These are phyloP conservation scores for Hyperoplus lanceolatus DNA, from an alignment of 2,797 vertebrate genomes.

Conservation along the genomic window DNA sequence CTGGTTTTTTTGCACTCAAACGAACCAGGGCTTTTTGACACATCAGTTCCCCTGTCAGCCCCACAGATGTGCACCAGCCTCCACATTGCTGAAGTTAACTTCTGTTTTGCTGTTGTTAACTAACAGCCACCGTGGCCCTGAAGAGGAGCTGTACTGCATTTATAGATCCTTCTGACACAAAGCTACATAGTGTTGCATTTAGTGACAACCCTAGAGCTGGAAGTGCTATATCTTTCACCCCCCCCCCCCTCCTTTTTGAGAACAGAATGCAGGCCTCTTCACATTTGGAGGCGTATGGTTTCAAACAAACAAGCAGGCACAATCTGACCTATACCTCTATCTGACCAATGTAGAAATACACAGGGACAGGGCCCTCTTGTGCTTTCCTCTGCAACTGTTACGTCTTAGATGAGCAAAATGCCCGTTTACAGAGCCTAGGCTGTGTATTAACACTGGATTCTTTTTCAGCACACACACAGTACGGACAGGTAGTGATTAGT, in stretches of 20 bases:
- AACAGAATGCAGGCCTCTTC: slow-evolving; percentile 35
- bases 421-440: no score
- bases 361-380: background rate
- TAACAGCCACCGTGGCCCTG: slow-evolving; percentile 30
- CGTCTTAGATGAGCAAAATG: background rate
- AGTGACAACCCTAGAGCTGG: slow-evolving; percentile 32
- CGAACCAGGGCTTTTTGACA: slow-evolving; percentile 32
- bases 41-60: slow-evolving; percentile 31
- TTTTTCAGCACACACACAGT: no score
- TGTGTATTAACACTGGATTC: no score
- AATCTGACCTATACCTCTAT: background rate
- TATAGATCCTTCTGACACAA: slow-evolving; percentile 64
- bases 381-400: background rate
- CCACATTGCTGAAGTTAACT: slow-evolving; percentile 55
- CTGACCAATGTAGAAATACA: slow-evolving; percentile 18
- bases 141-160: slow-evolving; percentile 58
- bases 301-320: background rate
- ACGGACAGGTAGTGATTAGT: no score
- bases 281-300: slow-evolving; percentile 26
- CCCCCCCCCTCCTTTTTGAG: slow-evolving; percentile 16
- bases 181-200: slow-evolving; percentile 26
- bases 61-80: slow-evolving; percentile 36
- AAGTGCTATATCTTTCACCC: slow-evolving; percentile 36
- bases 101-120: slow-evolving; percentile 28
- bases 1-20: slow-evolving; percentile 6